Base-by-base conservation (phyloP, 2,888 invertebrate species). In the Operophtera brumata region DNA sequence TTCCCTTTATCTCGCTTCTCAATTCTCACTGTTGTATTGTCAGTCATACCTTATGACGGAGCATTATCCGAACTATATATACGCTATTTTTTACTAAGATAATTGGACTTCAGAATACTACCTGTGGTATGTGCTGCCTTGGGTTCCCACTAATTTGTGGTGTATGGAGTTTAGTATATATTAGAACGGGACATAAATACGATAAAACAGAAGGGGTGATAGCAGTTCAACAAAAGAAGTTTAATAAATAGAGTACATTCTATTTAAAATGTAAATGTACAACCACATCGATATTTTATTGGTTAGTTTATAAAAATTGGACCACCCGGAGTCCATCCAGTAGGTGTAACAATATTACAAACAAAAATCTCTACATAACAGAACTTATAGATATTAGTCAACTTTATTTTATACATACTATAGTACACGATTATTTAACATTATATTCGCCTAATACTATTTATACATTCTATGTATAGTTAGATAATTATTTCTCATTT, bases 221-320 rank as follows among this genome's bases (percentile, higher is more conserved):
- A 73, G 74, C 59, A 62, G 74, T 78, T 77, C 71, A 88, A 86
- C 86, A 82, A 85, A 88, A 87, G 79, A 86, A 77, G 56, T 86
- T 84, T 84, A 88, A 86, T 88, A 88, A 89, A 89, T 89, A 87
- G 78, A 82, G 82, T 84, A 87, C 84, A 89, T 86, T 87, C 85
- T 87, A 86, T 87, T 86, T 75, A 86, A 88, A 87, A 86, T 88
- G 86, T 87, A 88, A 89, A 89, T 89, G 86, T 87, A 90, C 89
- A 90, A 89, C 88, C 89, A 90, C 88, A 89, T 90, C 87, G 82
- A 89, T 88, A 89, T 86, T 89, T 88, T 87, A 89, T 88, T 90
- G 88, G 89, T 90, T 89, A 89, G 86, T 82, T 89, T 90, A 90
- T 89, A 89, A 90, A 89, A 90, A 90, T 88, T 90, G 89, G 89